A percentile compares a stretch with the other conserved stretches of the same genome.
Conservation (phyloP, 2,113 vertebrate species). For the Equus przewalskii region DNA sequence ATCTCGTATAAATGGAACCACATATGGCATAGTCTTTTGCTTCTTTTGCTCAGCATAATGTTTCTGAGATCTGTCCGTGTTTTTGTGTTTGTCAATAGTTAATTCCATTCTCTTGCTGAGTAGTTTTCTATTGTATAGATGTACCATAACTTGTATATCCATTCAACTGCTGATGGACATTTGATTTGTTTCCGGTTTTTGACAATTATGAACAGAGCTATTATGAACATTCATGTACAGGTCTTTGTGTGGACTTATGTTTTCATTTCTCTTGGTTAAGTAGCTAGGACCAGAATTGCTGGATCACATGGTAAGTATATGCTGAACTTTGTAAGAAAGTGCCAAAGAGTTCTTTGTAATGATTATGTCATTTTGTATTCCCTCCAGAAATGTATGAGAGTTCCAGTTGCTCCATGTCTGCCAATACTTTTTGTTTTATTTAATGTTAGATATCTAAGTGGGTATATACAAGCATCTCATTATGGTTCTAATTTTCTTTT, state of each 20-base stretch:
- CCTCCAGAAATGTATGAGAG: neutral
- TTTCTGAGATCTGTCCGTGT: neutral
- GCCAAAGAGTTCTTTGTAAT: neutral
- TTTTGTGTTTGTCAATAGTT: neutral
- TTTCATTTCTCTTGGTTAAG: neutral
- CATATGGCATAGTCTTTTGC: neutral
- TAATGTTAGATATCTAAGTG: neutral
- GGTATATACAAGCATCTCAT: neutral
- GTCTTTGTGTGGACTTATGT: neutral
- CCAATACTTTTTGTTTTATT: neutral
- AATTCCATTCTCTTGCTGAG: neutral
- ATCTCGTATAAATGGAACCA: neutral
- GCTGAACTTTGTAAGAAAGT: neutral
- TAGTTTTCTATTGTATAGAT: neutral
- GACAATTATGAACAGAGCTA: neutral
- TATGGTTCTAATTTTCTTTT: neutral
- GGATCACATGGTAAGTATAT: neutral
- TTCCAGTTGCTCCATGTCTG: neutral
- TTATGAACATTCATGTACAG: neutral
- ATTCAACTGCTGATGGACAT: neutral
- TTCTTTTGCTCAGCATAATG: neutral
- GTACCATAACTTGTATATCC: neutral
- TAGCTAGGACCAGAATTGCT: neutral
- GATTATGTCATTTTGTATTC: neutral
- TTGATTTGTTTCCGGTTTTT: conserved; percentile 1